phyloP scores from a whole-genome alignment of 2,113 vertebrate genomes.

The Pyxicephalus adspersus region DNA sequence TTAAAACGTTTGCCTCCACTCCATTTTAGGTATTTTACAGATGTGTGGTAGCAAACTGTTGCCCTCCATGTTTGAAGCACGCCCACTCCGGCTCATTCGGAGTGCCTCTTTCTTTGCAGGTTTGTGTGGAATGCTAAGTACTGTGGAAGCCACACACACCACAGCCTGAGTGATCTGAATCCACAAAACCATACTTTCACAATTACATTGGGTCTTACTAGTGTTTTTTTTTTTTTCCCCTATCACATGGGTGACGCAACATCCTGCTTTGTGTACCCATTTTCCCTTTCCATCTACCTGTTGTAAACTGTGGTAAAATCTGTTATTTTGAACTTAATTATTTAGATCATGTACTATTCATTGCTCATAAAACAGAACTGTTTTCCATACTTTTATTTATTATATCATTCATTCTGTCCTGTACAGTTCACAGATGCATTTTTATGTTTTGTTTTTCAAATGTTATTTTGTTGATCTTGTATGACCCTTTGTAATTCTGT shows the following conservation, averaged over 20 bases:
- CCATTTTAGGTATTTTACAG: conserved; percentile 75
- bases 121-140: conserved; percentile 80
- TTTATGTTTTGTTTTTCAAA: not conserved
- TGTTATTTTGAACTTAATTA: too few species aligned
- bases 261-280: too few species aligned
- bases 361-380: too few species aligned
- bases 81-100: conserved; percentile 77
- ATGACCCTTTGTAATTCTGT: conserved; percentile 68
- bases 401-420: too few species aligned
- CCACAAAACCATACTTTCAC: conserved; percentile 55
- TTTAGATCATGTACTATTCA: too few species aligned
- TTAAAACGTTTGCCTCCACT: conserved; percentile 58
- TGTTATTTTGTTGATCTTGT: not conserved
- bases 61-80: conserved; percentile 74
- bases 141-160: conserved; percentile 65
- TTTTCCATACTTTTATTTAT: too few species aligned
- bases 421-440: not conserved
- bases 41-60: conserved; percentile 75
- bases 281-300: too few species aligned
- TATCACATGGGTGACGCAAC: too few species aligned
- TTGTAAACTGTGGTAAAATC: too few species aligned
- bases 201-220: conserved; percentile 67
- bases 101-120: conserved; percentile 85
- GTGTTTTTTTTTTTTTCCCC: conserved; percentile 29
- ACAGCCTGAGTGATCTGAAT: conserved; percentile 43